These are phyloP conservation scores for Oriolus oriolus DNA, from an alignment of 2,113 vertebrate genomes.

Conservation along the genomic window DNA sequence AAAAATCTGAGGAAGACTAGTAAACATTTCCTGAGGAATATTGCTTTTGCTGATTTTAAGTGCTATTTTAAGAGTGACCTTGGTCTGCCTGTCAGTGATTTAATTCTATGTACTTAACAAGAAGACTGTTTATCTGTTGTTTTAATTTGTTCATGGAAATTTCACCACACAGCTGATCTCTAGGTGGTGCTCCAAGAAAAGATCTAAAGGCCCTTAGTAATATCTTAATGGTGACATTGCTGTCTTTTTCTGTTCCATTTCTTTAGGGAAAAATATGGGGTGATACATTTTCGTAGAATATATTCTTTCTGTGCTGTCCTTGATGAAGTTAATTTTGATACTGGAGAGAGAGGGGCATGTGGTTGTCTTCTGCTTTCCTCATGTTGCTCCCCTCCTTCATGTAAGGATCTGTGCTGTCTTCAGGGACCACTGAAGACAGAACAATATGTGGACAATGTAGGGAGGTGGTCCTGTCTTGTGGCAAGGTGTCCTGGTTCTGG, in stretches of 20 bases:
- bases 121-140: background rate
- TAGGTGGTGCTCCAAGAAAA: background rate
- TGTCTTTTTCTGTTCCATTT: background rate
- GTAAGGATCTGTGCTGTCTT: background rate
- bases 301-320: background rate
- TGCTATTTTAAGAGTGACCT: background rate
- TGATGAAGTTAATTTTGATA: background rate
- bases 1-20: background rate
- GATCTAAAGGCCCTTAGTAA: background rate
- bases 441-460: background rate
- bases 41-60: background rate
- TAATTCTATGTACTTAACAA: background rate
- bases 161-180: background rate
- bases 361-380: background rate
- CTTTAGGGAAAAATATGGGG: background rate
- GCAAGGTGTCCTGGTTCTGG: fast-evolving
- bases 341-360: background rate
- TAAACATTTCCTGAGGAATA: background rate
- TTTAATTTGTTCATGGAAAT: background rate
- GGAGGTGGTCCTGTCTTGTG: background rate
- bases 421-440: background rate
- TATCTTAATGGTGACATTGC: background rate
- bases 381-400: background rate
- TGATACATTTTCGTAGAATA: background rate
- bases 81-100: background rate